Evolutionary conservation across 2,113 vertebrate species (phyloP), one percentile per base, ranked within the genome.

Genomic region (Takifugu flavidus): DNA sequence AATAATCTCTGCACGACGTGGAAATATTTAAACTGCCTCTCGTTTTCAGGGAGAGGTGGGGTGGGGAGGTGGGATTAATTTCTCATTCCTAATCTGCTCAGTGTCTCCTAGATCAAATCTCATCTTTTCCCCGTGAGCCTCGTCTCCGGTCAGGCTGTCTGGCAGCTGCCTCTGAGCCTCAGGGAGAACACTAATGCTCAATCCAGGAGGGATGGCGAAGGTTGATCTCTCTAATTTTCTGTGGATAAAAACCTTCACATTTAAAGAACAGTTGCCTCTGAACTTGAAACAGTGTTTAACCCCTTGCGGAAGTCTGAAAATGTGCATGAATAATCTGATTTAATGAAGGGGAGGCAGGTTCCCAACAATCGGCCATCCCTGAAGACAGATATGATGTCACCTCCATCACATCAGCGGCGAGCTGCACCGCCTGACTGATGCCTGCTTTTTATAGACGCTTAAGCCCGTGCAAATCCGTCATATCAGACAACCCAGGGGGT

Each of bases 21-120:
- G 69, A 76, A 59, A 66, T 69, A 72, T 84, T 83, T 85, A 85
- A 89, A 86, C 86, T 82, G 72, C 62, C 67, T 79, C 75, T 88
- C 75, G 68, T 78, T 87, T 86, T 83, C 78, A 82, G 86, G 34
- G 34, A 39, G 34, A 10, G 34, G 34, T 10, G 34, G 29, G 29
- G 4, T 3, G 29, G 29, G 29, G 29, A 31, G 34, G 63, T 65
- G 79, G 78, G 85, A 89, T 84, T 87, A 70, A 80, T 79, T 78
- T 65, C 62, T 57, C 46, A 44, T 76, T 79, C 59, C 77, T 87
- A 82, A 88, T 88, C 83, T 88, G 62, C 75, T 78, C 63, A 53
- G 52, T 77, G 68, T 83, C 66, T 45, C 67, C 56, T 55, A 72
- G 76, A 84, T 80, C 70, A 80, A 79, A 87, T 83, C 79, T 85